Conservation (phyloP, 2,888 invertebrate genomes). For the Lumbricus terrestris region DNA sequence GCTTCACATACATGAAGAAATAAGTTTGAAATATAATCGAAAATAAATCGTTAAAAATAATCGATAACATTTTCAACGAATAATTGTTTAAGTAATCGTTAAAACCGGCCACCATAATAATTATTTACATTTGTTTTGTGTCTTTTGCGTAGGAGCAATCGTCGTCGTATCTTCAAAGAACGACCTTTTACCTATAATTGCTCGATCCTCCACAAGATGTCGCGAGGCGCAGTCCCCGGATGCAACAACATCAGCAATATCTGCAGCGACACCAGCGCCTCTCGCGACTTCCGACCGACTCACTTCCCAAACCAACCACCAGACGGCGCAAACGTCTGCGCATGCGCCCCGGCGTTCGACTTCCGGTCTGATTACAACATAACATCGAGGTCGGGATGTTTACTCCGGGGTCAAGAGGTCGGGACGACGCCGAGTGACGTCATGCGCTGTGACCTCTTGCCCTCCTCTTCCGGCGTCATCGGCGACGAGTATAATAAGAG, state of each 20-base stretch:
- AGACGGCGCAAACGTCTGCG: background rate
- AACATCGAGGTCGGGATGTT: background rate
- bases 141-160: background rate
- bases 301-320: background rate
- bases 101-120: no score
- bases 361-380: background rate
- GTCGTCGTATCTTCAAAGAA: background rate
- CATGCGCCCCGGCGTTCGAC: background rate
- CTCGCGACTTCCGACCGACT: background rate
- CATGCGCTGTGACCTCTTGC: background rate
- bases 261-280: background rate
- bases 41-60: no score
- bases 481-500: conserved; percentile 3
- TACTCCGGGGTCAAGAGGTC: conserved; percentile 3
- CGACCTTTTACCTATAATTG: background rate
- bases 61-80: no score
- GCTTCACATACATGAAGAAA: no score
- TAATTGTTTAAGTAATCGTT: no score
- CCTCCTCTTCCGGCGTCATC: background rate
- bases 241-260: background rate
- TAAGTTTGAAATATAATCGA: no score
- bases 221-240: background rate
- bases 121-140: no score
- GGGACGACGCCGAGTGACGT: conserved; percentile 3
- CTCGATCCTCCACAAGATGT: background rate